Evolutionary conservation across 2,888 invertebrate genomes (phyloP).

Genomic region (Unio pictorum): DNA sequence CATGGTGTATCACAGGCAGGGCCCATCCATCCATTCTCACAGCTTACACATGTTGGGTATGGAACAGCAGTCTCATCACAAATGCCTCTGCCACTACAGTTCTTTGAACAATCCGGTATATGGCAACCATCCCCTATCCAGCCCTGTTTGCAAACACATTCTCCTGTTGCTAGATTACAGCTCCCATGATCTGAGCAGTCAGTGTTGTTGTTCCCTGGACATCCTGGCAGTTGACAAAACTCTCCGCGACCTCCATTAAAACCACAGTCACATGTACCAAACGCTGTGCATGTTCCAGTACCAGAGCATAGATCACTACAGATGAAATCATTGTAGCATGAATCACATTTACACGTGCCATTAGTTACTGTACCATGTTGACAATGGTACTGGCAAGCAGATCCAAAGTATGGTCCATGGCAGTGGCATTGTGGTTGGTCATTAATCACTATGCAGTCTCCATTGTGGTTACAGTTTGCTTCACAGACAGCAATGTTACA

Average conservation of each 20-base stretch:
- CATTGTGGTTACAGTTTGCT: conserved; percentile 35
- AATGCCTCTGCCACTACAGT: conserved; percentile 44
- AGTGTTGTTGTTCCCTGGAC: conserved; percentile 31
- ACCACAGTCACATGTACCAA: conserved; percentile 41
- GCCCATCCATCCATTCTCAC: conserved; percentile 57
- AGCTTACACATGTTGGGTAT: conserved; percentile 47
- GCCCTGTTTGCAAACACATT: conserved; percentile 50
- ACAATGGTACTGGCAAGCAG: conserved; percentile 44
- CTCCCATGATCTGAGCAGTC: conserved; percentile 47
- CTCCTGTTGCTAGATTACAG: conserved; percentile 42
- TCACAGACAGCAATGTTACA: conserved; percentile 50
- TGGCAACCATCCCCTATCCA: conserved; percentile 53
- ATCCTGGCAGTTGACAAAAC: conserved; percentile 36
- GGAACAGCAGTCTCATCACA: conserved; percentile 29
- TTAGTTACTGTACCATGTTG: conserved; percentile 32
- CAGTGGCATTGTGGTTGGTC: conserved; percentile 45
- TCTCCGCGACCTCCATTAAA: conserved; percentile 36
- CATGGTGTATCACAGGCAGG: conserved; percentile 49
- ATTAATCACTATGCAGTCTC: conserved; percentile 20
- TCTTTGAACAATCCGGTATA: conserved; percentile 41
- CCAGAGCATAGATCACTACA: conserved; percentile 34
- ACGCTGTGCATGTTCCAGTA: conserved; percentile 23
- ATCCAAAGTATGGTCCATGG: conserved; percentile 44
- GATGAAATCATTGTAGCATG: conserved; percentile 34
- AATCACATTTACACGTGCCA: conserved; percentile 24